Base-by-base conservation (phyloP, 1,140 invertebrate genomes). In the Frieseomelitta varia region DNA sequence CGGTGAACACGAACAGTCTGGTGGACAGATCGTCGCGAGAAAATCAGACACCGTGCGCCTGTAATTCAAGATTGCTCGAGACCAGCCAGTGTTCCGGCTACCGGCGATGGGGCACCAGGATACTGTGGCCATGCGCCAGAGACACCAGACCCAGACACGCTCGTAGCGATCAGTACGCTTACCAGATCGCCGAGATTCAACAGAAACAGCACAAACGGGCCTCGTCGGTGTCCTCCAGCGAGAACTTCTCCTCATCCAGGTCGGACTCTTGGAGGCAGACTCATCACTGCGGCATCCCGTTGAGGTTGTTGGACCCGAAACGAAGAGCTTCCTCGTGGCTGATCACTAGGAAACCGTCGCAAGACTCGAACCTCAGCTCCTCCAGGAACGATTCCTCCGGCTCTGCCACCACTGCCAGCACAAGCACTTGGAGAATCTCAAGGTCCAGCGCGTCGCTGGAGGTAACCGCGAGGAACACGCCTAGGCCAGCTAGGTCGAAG, bases 341-440 rank as follows among this genome's bases (percentile, higher is more conserved):
- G 34, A 97, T 98, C 10, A 98, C 97, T 0, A 95, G 98, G 30
- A 98, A 98, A 94, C 97, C 98, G 0, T 98, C 97, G 1, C 98
- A 98, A 92, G 98, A 98, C 91, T 98, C 98, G 1, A 98, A 98
- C 93, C 93, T 98, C 74, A 98, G 97, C 68, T 97, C 97, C 88
- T 98, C 97, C 2, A 95, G 98, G 21, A 98, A 98, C 92, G 98
- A 99, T 93, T 98, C 98, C 0, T 98, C 97, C 1, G 97, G 97
- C 1, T 98, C 97, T 0, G 97, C 96, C 0, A 98, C 97, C 1
- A 98, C 97, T 0, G 97, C 97, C 24, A 97, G 97, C 88, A 98
- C 98, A 10, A 97, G 97, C 80, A 98, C 97, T 1, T 98, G 97
- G 97, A 95, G 97, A 27, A 96, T 97, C 87, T 97, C 97, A 2